Evolutionary conservation across 2,888 invertebrate genomes (phyloP).

Genomic region (Dicycla oo): DNA sequence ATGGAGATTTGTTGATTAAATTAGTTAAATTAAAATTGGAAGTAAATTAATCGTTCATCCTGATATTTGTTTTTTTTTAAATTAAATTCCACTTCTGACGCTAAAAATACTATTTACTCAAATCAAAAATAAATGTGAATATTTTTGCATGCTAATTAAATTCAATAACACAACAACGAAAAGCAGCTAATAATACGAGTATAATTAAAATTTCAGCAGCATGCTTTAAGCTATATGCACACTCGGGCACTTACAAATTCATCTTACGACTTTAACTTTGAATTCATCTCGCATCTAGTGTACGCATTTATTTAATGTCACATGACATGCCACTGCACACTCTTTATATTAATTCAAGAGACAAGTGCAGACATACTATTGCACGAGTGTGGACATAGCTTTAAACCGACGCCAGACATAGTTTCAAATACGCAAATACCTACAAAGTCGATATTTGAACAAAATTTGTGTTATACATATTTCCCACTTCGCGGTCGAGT

Average conservation of each 20-base stretch:
- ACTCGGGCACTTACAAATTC: constrained; percentile 2
- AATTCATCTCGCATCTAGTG: neutral
- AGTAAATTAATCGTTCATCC: too few relatives aligned
- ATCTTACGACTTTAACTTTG: neutral
- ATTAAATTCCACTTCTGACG: too few relatives aligned
- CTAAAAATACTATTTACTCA: neutral
- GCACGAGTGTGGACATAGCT: constrained; percentile 29
- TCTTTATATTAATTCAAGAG: neutral
- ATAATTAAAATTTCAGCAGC: neutral
- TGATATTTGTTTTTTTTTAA: too few relatives aligned
- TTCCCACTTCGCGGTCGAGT: neutral
- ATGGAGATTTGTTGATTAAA: too few relatives aligned
- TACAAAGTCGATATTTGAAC: neutral
- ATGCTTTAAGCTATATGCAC: constrained; percentile 23
- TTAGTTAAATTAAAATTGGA: too few relatives aligned
- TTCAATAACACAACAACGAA: constrained; percentile 8
- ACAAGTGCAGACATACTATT: neutral
- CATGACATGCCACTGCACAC: too few relatives aligned
- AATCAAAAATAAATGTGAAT: neutral
- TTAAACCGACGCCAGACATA: constrained; percentile 12
- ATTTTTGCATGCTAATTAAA: constrained; percentile 27
- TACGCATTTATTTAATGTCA: constrained; percentile 6
- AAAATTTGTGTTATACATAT: neutral
- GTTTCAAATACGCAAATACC: constrained; percentile 5
- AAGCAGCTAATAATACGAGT: constrained; percentile 8